Conservation (phyloP, 64 coral and sea anemone genomes). For the Pachyseris speciosa region DNA sequence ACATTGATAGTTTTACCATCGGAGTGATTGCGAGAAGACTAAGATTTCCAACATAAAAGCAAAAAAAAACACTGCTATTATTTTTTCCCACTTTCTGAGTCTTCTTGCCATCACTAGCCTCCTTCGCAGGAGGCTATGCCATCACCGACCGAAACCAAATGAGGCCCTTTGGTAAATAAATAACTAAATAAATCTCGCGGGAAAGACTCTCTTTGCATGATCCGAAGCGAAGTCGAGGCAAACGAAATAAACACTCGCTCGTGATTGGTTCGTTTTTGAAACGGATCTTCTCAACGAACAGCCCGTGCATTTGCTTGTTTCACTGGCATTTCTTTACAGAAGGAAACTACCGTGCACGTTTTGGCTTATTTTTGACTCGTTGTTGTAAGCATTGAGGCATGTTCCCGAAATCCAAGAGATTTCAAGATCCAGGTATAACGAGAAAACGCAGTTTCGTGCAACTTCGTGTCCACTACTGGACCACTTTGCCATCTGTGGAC, state of each 20-base stretch:
- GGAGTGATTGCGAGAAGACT: too few species aligned
- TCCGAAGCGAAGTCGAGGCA: conserved; percentile 31
- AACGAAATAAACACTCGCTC: conserved; percentile 1
- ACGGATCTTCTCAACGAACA: conserved; percentile 34
- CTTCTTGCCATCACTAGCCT: too few species aligned
- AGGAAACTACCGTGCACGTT: background rate
- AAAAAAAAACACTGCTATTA: background rate
- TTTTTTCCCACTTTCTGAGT: too few species aligned
- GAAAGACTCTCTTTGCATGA: background rate
- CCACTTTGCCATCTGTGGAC: too few species aligned
- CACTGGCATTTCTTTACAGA: background rate
- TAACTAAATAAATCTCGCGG: background rate
- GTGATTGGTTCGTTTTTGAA: conserved; percentile 70
- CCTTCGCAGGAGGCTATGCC: too few species aligned
- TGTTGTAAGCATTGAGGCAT: conserved; percentile 9
- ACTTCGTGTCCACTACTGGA: background rate
- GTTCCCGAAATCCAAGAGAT: conserved; percentile 76
- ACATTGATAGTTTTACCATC: too few species aligned
- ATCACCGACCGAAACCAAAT: too few species aligned
- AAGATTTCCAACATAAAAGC: background rate
- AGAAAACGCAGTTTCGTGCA: background rate
- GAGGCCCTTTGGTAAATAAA: too few species aligned
- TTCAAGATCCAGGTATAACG: conserved; percentile 70
- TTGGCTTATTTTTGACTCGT: background rate
- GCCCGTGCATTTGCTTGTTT: background rate